These are phyloP conservation scores for Lumbricus terrestris DNA, from an alignment of 2,888 invertebrate genomes.

Conservation along the genomic window DNA sequence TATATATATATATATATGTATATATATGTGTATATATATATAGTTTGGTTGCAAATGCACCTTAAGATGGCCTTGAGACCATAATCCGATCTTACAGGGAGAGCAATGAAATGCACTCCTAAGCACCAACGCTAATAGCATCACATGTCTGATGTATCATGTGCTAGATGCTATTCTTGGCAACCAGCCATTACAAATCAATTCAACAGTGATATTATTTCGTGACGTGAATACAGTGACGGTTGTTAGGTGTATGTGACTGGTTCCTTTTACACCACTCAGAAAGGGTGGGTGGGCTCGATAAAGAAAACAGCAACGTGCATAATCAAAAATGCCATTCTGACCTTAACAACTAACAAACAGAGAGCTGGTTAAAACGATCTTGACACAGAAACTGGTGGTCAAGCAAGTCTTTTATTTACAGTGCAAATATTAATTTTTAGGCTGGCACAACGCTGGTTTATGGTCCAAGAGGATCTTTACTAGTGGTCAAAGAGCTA, in stretches of 20 bases:
- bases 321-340: not conserved
- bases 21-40: no score
- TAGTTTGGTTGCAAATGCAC: not conserved
- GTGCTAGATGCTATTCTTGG: not conserved
- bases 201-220: not conserved
- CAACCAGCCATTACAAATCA: not conserved
- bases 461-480: no score
- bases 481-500: no score
- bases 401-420: not conserved
- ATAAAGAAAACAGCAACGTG: not conserved
- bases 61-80: not conserved
- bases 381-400: not conserved
- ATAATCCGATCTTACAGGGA: not conserved
- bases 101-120: not conserved
- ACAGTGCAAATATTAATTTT: no score
- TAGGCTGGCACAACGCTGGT: no score
- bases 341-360: not conserved
- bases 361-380: not conserved
- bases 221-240: not conserved
- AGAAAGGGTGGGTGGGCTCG: no score
- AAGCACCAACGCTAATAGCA: not conserved
- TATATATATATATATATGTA: no score
- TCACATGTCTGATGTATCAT: not conserved
- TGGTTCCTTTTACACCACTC: not conserved
- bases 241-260: not conserved